A percentile compares a stretch with the other conserved stretches of the same genome.
These are phyloP conservation scores for Hyles euphorbiae DNA, from an alignment of 1,140 invertebrate genomes.

Conservation along the genomic window DNA sequence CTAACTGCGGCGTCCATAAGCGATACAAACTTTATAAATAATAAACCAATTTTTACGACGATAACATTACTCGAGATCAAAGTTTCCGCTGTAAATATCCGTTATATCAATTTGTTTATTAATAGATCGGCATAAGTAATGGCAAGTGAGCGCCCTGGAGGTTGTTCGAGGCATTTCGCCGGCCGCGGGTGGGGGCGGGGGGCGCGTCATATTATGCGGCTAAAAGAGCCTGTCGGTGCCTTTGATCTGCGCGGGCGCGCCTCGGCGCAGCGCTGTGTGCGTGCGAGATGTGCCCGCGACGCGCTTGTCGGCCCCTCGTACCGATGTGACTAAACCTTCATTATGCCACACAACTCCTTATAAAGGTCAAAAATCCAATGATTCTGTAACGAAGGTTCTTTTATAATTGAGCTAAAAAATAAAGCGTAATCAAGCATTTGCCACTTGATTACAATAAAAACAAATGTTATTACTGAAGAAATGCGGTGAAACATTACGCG, in stretches of 20 bases:
- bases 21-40: not conserved
- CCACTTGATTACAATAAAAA: conserved; percentile 5
- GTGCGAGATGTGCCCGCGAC: conserved; percentile 42
- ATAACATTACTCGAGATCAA: conserved; percentile 25
- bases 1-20: too few species aligned
- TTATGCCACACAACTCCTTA: conserved; percentile 66
- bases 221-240: conserved; percentile 74
- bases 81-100: conserved; percentile 37
- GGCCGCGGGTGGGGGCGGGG: conserved; percentile 49
- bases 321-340: conserved; percentile 73
- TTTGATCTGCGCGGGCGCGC: conserved; percentile 60
- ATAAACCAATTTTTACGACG: conserved; percentile 20
- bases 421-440: conserved; percentile 12
- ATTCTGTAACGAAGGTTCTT: conserved; percentile 30
- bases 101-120: conserved; percentile 72
- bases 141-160: conserved; percentile 62
- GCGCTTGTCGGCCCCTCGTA: conserved; percentile 57
- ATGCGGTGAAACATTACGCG: too few species aligned
- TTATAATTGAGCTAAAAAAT: conserved; percentile 24
- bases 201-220: conserved; percentile 72
- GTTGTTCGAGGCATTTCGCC: conserved; percentile 47
- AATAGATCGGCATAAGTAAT: conserved; percentile 72
- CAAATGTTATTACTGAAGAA: conserved; percentile 9
- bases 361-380: conserved; percentile 57
- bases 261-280: conserved; percentile 45